Base-by-base conservation (phyloP, 2,888 invertebrate genomes). In the Oligia latruncula region DNA sequence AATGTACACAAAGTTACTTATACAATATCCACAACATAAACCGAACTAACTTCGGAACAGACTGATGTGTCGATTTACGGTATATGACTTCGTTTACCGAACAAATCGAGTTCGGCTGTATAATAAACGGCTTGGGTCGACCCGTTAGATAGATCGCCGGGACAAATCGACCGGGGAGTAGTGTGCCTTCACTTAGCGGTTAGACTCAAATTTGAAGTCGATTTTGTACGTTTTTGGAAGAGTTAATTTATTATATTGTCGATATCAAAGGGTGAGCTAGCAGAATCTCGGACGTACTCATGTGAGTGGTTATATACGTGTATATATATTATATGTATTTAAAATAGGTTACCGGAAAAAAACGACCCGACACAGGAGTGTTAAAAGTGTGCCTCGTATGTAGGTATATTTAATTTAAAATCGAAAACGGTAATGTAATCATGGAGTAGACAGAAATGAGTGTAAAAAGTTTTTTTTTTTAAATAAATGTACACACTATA, bases 71-170 rank as follows among this genome's bases (percentile, higher is more conserved):
- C 88, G 82, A 90, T 88, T 88, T 85, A 82, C 85, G 70, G 80
- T 82, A 83, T 88, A 91, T 89, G 90, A 90, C 86, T 90, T 83
- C 89, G 90, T 89, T 90, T 88, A 87, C 81, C 72, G 78, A 88
- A 90, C 86, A 91, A 90, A 92, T 92, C 89, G 90, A 87, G 88
- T 89, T 90, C 74, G 91, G 92, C 84, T 74, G 76, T 68, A 83
- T 90, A 88, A 92, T 87, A 88, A 90, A 92, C 87, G 87, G 83
- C 46, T 85, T 71, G 52, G 84, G 84, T 29, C 78, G 84, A 83
- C 80, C 72, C 72, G 66, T 76, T 60, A 76, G 81, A 81, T 78
- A 72, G 79, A 77, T 80, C 67, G 65, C 3, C 55, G 83, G 84
- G 83, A 87, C 83, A 90, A 88, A 89, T 87, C 77, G 86, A 46